phyloP scores from a whole-genome alignment of 2,888 invertebrate genomes.

The Acanthopleura granulata region DNA sequence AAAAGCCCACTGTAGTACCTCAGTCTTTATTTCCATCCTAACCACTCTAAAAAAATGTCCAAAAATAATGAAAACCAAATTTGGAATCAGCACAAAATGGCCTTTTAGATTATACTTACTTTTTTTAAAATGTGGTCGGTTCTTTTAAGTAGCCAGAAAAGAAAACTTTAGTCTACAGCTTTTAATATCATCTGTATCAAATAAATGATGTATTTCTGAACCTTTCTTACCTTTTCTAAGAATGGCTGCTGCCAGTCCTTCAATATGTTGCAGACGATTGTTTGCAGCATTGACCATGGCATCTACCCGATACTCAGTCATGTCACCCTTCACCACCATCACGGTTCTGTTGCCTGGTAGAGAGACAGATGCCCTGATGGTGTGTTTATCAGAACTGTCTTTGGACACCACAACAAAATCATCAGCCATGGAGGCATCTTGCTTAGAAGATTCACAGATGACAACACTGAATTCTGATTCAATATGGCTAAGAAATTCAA shows the following conservation, averaged over 20 bases:
- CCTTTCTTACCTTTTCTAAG: conserved; percentile 41
- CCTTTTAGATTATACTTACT: too few species aligned
- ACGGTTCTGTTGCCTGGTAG: conserved; percentile 29
- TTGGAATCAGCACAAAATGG: too few species aligned
- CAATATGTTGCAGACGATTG: conserved; percentile 42
- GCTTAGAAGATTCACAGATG: not conserved
- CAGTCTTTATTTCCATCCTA: too few species aligned
- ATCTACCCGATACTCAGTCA: conserved; percentile 41
- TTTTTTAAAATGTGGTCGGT: too few species aligned
- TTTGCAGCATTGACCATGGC: conserved; percentile 55
- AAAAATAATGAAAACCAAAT: too few species aligned
- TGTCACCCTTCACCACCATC: conserved; percentile 39
- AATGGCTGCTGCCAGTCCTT: conserved; percentile 47
- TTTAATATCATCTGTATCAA: not conserved
- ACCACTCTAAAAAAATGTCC: too few species aligned
- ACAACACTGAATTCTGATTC: not conserved
- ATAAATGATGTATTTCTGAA: too few species aligned
- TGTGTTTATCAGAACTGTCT: not conserved
- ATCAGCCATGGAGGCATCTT: not conserved
- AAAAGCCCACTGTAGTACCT: too few species aligned
- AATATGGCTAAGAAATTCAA: not conserved
- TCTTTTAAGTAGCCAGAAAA: not conserved
- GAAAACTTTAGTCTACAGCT: not conserved
- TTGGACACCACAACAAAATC: not conserved
- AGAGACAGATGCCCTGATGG: conserved; percentile 23